A percentile compares a stretch with the other conserved stretches of the same genome.
phyloP scores from a whole-genome alignment of 2,113 vertebrate species.

The Probosciger aterrimus region DNA sequence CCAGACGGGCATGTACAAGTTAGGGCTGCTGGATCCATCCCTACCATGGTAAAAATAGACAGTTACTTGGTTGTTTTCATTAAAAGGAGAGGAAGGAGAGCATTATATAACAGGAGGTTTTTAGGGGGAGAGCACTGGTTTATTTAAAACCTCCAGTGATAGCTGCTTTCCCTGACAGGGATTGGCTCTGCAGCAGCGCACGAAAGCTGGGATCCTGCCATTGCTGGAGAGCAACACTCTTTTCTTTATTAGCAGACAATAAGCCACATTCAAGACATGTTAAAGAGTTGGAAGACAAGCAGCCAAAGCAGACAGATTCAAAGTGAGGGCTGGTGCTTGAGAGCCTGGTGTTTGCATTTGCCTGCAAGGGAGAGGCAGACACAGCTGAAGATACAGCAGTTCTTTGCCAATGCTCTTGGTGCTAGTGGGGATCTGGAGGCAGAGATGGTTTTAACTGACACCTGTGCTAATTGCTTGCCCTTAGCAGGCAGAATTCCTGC shows the following conservation, averaged over 20 bases:
- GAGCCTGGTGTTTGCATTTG: constrained; percentile 8
- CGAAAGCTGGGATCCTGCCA: constrained; percentile 46
- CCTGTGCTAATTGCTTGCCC: background rate
- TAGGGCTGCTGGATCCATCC: background rate
- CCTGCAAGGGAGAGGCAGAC: background rate
- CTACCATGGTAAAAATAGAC: constrained; percentile 27
- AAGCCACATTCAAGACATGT: constrained; percentile 54
- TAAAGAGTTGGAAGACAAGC: constrained; percentile 51
- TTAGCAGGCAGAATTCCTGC: background rate
- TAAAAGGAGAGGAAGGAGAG: constrained; percentile 30
- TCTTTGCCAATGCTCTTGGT: background rate
- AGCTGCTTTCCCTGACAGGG: constrained; percentile 22
- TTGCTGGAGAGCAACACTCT: constrained; percentile 24
- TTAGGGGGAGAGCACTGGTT: background rate
- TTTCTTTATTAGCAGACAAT: constrained; percentile 57
- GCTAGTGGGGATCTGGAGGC: background rate
- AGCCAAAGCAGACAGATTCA: constrained; percentile 35
- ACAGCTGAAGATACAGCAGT: background rate
- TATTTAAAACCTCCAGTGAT: constrained; percentile 46
- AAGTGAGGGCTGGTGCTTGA: constrained; percentile 2
- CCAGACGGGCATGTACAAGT: background rate
- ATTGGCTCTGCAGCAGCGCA: constrained; percentile 19
- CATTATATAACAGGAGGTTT: constrained; percentile 33
- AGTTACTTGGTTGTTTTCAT: constrained; percentile 38
- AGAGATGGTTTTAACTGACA: background rate